These are phyloP conservation scores for Oceanodroma leucorhoa DNA, from an alignment of 2,797 vertebrate genomes.

Conservation along the genomic window DNA sequence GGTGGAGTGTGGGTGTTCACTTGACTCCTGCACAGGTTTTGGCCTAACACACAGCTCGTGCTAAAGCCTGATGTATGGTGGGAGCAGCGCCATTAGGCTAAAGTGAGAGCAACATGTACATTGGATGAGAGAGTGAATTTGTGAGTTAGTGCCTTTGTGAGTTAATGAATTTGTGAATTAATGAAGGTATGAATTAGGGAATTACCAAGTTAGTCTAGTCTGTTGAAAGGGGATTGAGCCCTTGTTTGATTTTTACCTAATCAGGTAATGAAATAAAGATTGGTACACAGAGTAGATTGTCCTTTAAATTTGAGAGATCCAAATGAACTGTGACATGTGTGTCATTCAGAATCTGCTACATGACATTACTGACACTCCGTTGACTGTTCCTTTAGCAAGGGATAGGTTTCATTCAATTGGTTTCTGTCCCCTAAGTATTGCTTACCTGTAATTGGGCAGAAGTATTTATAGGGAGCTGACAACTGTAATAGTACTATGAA, in stretches of 20 bases:
- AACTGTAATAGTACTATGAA: neutral
- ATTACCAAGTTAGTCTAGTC: neutral
- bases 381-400: neutral
- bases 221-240: neutral
- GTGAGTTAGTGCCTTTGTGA: neutral
- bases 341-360: neutral
- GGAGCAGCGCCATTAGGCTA: neutral
- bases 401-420: neutral
- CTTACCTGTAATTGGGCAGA: neutral
- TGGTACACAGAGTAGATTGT: neutral
- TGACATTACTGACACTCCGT: neutral
- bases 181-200: neutral
- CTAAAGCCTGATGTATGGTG: neutral
- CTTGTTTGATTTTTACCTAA: slow-evolving; percentile 1
- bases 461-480: neutral
- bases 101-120: neutral
- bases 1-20: neutral
- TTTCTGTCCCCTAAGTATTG: neutral
- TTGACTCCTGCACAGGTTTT: neutral
- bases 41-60: neutral
- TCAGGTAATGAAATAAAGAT: neutral
- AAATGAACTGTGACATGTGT: neutral
- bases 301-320: neutral
- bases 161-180: neutral
- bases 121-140: neutral